Percentiles rank a stretch among this genome's conserved stretches.
Conservation (phyloP, 2,888 invertebrate genomes). For the Aquatica leii region DNA sequence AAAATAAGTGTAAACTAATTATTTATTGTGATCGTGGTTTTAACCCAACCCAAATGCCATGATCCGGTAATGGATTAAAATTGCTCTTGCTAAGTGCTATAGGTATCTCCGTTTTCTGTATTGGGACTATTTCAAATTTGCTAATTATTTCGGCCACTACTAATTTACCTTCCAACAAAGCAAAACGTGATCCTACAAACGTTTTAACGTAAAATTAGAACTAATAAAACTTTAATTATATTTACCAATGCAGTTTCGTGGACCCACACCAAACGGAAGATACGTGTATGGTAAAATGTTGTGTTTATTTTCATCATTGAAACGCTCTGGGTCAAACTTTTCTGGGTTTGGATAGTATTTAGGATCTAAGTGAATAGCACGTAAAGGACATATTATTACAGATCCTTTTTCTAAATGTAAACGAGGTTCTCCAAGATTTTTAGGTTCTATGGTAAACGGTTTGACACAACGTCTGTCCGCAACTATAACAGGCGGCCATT, state of each 20-base stretch:
- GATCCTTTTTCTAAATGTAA: constrained; percentile 35
- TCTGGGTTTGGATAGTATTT: constrained; percentile 49
- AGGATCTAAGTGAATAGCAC: constrained; percentile 48
- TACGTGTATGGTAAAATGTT: too few species aligned
- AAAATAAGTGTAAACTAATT: too few species aligned
- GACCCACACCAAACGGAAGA: too few species aligned
- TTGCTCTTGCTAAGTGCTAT: constrained; percentile 38
- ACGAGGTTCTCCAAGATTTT: constrained; percentile 32
- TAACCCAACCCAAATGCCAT: constrained; percentile 48
- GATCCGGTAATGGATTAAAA: constrained; percentile 42
- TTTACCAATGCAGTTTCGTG: too few species aligned
- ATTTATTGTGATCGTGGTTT: too few species aligned
- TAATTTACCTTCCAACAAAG: too few species aligned
- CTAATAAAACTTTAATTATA: too few species aligned
- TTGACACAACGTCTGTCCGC: constrained; percentile 43
- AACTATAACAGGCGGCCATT: constrained; percentile 45
- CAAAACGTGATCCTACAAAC: constrained; percentile 48
- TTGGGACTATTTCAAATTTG: constrained; percentile 46
- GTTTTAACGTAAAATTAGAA: too few species aligned
- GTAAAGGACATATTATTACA: constrained; percentile 42
- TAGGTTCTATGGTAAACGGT: constrained; percentile 40
- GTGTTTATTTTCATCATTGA: constrained; percentile 66
- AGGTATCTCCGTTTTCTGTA: constrained; percentile 47
- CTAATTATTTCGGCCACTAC: constrained; percentile 44
- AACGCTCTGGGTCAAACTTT: too few species aligned